Evolutionary conservation across 1,140 invertebrate genomes (phyloP).

Genomic region (Brachionus koreanus): DNA sequence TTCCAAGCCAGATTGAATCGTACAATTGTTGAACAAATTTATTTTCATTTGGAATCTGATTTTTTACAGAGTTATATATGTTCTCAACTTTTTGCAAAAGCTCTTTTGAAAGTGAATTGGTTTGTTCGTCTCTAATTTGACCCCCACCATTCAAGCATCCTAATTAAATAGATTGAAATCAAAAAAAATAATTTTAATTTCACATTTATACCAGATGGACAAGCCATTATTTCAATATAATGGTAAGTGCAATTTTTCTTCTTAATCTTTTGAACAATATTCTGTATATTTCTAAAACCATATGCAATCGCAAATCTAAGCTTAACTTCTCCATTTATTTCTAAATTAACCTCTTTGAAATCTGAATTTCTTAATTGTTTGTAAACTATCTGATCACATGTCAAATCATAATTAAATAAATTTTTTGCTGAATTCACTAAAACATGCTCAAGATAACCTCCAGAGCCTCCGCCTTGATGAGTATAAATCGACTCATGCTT

Average conservation of each 20-base stretch:
- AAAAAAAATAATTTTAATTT: neutral
- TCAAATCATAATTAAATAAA: conserved; percentile 66
- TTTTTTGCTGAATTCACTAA: conserved; percentile 70
- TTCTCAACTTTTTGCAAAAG: conserved; percentile 32
- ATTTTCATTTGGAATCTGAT: neutral
- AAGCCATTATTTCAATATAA: conserved; percentile 97
- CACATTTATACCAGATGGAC: conserved; percentile 71
- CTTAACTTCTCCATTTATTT: conserved; percentile 68
- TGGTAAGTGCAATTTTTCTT: conserved; percentile 77
- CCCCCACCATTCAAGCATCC: conserved; percentile 88
- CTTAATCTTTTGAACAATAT: conserved; percentile 94
- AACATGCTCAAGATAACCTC: conserved; percentile 79
- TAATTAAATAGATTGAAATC: neutral
- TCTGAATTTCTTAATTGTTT: conserved; percentile 59
- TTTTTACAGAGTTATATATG: conserved; percentile 7
- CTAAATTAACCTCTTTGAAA: conserved; percentile 75
- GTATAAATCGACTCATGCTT: conserved; percentile 42
- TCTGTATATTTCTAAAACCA: conserved; percentile 97
- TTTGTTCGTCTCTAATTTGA: conserved; percentile 60
- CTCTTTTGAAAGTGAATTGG: conserved; percentile 24
- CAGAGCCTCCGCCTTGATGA: conserved; percentile 76
- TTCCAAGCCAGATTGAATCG: conserved; percentile 10
- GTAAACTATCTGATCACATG: conserved; percentile 27
- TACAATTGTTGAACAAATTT: conserved; percentile 21
- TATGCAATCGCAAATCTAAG: conserved; percentile 86